Evolutionary conservation across 2,113 vertebrate species (phyloP).

Genomic region (Cercopithecus mona): DNA sequence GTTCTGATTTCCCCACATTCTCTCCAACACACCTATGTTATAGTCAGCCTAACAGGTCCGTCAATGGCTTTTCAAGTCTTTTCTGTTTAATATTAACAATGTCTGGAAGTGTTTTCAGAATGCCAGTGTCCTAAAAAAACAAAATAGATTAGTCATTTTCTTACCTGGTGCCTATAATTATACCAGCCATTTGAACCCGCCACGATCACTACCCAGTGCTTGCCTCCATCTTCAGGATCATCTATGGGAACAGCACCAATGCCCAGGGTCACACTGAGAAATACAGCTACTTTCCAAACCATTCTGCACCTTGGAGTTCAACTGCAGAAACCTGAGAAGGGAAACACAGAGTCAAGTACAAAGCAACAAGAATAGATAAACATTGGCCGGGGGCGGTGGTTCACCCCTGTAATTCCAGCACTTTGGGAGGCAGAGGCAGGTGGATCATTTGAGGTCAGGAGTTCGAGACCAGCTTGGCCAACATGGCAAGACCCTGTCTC

Average conservation of each 20-base stretch:
- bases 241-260: slow-evolving; percentile 75
- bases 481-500: no score
- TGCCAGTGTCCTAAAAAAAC: neutral
- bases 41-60: neutral
- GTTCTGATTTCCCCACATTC: neutral
- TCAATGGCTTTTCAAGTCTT: neutral
- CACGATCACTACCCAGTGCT: slow-evolving; percentile 97
- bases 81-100: neutral
- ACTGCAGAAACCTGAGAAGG: neutral
- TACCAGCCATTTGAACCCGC: slow-evolving; percentile 96
- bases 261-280: slow-evolving; percentile 83
- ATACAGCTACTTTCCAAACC: slow-evolving; percentile 70
- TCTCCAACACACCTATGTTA: neutral
- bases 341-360: neutral
- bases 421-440: no score
- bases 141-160: neutral
- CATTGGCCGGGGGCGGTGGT: fast-evolving
- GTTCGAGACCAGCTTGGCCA: no score
- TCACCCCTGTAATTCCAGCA: no score
- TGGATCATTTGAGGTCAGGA: no score
- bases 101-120: neutral
- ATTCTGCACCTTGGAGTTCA: slow-evolving; percentile 73
- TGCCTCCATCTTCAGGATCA: slow-evolving; percentile 85
- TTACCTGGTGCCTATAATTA: slow-evolving; percentile 97
- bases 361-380: no score